Base-by-base conservation (phyloP, 1,140 invertebrate species). In the Drosophila biarmipes region DNA sequence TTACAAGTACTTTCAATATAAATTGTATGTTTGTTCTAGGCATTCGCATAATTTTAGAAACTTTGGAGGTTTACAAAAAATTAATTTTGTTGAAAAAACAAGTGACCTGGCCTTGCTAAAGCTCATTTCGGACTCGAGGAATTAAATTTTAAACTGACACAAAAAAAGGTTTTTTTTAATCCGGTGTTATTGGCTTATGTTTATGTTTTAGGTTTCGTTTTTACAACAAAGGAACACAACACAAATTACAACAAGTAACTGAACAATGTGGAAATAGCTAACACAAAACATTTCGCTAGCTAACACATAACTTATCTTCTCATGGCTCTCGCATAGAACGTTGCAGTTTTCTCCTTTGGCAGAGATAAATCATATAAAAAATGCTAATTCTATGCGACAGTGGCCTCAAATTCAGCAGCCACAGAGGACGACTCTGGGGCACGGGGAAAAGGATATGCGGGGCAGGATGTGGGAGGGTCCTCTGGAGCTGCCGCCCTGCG, bases 351-450 rank as follows among this genome's bases (percentile, higher is more conserved):
- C 34, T 52, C 74, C 51, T 61, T 66, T 57, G 46, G 55, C 79
- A 49, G 73, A 77, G 53, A 80, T 76, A 82, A 86, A 82, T 89
- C 75, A 87, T 75, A 86, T 75, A 78, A 72, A 87, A 73, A 87
- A 82, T 82, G 82, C 82, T 82, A 87, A 87, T 86, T 79, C 81
- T 67, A 80, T 86, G 86, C 84, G 73, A 90, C 69, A 75, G 58
- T 84, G 73, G 67, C 61, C 75, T 74, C 66, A 77, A 40, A 38
- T 43, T 38, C 54, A n/a, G 21, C 58, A 78, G 79, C 69, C 69
- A 38, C 45, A 48, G 66, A 45, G 55, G 55, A 34, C 21, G 55
- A 27, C 21, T 29, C 21, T 52, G 53, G 48, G 59, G 45, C 31
- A 29, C 21, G 8, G 24, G 21, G 17, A 10, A 12, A 55, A 29